phyloP scores from a whole-genome alignment of 2,888 invertebrate species.

The Lepidochrysops patricia region DNA sequence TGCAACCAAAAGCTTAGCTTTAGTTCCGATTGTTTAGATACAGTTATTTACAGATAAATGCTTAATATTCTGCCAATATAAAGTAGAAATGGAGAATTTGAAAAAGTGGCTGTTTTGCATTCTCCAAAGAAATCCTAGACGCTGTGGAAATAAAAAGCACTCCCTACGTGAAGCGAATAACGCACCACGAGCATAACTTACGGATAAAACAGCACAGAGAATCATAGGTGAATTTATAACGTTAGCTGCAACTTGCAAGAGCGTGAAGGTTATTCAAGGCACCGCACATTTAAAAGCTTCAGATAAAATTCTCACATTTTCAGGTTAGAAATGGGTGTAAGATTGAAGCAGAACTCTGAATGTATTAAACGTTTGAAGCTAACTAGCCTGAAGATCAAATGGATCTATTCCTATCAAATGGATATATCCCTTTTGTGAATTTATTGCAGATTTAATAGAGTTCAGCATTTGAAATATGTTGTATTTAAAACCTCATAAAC shows the following conservation, averaged over 20 bases:
- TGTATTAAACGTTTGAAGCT: not conserved
- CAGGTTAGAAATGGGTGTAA: not conserved
- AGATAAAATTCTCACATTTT: not conserved
- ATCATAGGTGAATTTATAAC: not conserved
- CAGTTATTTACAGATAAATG: too few species aligned
- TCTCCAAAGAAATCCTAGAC: not conserved
- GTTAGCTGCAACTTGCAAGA: not conserved
- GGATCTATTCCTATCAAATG: too few species aligned
- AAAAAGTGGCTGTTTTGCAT: not conserved
- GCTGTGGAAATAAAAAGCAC: not conserved
- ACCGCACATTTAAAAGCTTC: not conserved
- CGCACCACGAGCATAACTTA: not conserved
- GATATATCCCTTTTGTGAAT: not conserved
- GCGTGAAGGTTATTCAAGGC: not conserved
- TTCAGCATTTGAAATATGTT: not conserved
- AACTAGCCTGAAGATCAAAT: not conserved
- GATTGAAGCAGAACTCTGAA: not conserved
- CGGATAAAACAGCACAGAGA: not conserved
- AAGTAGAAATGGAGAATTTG: not conserved
- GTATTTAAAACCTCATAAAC: too few species aligned
- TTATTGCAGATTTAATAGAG: not conserved
- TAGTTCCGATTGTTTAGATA: not conserved
- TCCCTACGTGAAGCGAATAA: conserved; percentile 2
- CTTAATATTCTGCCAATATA: too few species aligned
- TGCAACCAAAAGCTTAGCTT: not conserved